Base-by-base conservation (phyloP, 2,888 invertebrate species). In the Melinaea menophilus region DNA sequence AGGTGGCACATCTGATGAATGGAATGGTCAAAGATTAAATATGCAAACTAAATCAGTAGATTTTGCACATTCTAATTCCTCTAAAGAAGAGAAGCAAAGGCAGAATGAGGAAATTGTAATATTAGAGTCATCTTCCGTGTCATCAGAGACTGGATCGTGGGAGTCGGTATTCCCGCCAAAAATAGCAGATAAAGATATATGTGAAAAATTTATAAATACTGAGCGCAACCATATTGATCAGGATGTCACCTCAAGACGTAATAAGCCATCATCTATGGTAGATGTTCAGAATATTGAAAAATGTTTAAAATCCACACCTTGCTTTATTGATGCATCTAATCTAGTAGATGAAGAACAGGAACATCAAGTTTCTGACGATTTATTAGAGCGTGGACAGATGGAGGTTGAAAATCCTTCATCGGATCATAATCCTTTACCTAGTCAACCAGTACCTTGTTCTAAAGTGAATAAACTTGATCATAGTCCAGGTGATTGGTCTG, bases 291-390 rank as follows among this genome's bases (percentile, higher is more conserved):
- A 59, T 12, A 48, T 33, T 57, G 77, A 79, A 69, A 82, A 79
- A 64, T 76, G 79, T 2, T 75, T 79, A 56, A 86, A 84, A 74
- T 77, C 81, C 33, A 78, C 81, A 2, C 78, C 93, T 65, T 96
- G 94, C 79, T 96, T 95, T 73, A 96, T 96, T 70, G 95, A 95
- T 79, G 95, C 95, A 13, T 94, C 95, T 5, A 94, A 93, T 76
- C 85, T 96, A 68, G 92, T 92, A 33, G 95, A 95, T 79, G 95
- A 95, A 76, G 92, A 91, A 64, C 93, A 94, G 70, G 41, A 41
- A 41, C 41, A 41, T 41, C 41, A 41, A 9, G 75, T 81, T 13
- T 72, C 79, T 11, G 78, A 77, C 68, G 73, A 64, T 63, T 73
- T 62, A 22, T 45, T 54, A n/a, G 63, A 59, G 46, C 5, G 33